Evolutionary conservation across 2,797 vertebrate species (phyloP).

Genomic region (Sphaeramia orbicularis): DNA sequence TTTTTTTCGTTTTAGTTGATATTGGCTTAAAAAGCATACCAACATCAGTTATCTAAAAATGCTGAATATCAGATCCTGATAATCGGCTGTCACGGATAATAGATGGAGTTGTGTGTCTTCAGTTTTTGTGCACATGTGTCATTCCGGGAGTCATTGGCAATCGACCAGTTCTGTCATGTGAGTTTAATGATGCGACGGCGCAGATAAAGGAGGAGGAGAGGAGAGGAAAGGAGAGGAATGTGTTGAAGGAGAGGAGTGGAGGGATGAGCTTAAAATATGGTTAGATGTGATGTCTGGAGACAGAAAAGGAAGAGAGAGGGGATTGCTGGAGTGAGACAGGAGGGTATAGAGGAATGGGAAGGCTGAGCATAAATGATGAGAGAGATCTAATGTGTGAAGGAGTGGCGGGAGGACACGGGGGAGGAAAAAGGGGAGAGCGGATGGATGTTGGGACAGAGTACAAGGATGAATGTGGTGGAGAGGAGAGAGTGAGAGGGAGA

Average conservation of each 20-base stretch:
- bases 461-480: constrained; percentile 60
- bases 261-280: constrained; percentile 73
- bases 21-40: no score
- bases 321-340: constrained; percentile 46
- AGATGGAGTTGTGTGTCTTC: no score
- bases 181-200: no score
- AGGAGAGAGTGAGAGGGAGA: constrained; percentile 43
- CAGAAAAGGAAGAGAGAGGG: constrained; percentile 46
- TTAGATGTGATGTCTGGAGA: constrained; percentile 69
- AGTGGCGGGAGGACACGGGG: constrained; percentile 59
- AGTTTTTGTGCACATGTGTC: no score
- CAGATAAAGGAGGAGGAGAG: no score
- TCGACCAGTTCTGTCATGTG: no score
- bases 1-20: no score
- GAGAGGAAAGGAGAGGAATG: no score
- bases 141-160: no score
- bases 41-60: no score
- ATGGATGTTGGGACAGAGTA: constrained; percentile 59
- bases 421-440: constrained; percentile 50
- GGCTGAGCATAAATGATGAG: constrained; percentile 72
- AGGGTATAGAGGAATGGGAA: constrained; percentile 41
- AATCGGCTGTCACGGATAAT: no score
- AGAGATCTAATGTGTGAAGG: constrained; percentile 65
- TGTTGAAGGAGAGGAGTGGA: constrained; percentile 41
- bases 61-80: no score